A percentile compares a stretch with the other conserved stretches of the same genome.
Evolutionary conservation across 2,888 invertebrate genomes (phyloP).

Genomic region (Drosophila birchii): DNA sequence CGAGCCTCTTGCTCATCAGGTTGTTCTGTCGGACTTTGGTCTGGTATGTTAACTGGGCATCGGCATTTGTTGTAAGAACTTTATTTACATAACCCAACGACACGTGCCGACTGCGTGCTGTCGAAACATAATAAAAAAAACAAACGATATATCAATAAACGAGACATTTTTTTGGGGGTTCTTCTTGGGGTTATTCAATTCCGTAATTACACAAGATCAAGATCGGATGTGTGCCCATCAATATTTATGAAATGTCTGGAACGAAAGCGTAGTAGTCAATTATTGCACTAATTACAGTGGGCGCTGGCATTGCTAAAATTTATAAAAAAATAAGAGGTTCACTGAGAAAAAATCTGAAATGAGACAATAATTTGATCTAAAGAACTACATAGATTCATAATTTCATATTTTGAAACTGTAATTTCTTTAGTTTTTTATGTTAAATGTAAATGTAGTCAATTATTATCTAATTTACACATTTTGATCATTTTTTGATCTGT

Average conservation of each 20-base stretch:
- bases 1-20: constrained; percentile 39
- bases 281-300: constrained; percentile 62
- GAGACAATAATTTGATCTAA: neutral
- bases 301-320: constrained; percentile 57
- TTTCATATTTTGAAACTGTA: too few species aligned
- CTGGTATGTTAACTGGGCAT: constrained; percentile 6
- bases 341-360: neutral
- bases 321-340: neutral
- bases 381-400: neutral
- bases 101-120: constrained; percentile 39
- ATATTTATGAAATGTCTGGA: constrained; percentile 17
- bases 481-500: neutral
- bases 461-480: neutral
- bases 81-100: constrained; percentile 13
- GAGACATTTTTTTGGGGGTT: constrained; percentile 1
- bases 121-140: constrained; percentile 13
- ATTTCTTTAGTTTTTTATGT: neutral
- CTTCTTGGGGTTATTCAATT: constrained; percentile 12
- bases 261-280: constrained; percentile 61
- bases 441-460: neutral
- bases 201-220: constrained; percentile 33
- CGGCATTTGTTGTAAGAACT: constrained; percentile 12
- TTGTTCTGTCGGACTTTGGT: constrained; percentile 39
- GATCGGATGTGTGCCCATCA: constrained; percentile 19
- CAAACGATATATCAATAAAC: constrained; percentile 26